These are phyloP conservation scores for sheep (Ovis aries) DNA, from an alignment of 2,113 vertebrate genomes.

Conservation along the genomic window ARS-UI_Ramb_v3.0 NC_056072.1:25729501-25730000, in stretches of 20 bases:
- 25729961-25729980: rapidly evolving
- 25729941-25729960: neutral
- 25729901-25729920: neutral
- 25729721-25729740: neutral
- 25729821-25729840: neutral
- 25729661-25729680: neutral
- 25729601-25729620: neutral
- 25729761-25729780: neutral
- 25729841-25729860: neutral
- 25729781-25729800: neutral
- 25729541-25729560: neutral
- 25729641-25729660: too few relatives aligned
- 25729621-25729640: neutral
- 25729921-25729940: neutral
- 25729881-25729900: too few relatives aligned
- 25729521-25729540: neutral
- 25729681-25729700: neutral
- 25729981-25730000: neutral
- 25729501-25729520: neutral
- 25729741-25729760: too few relatives aligned
- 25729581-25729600: neutral
- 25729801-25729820: neutral
- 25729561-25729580: neutral
- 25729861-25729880: neutral
- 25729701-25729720: neutral